These are phyloP conservation scores for Trichosurus vulpecula DNA, from an alignment of 2,797 vertebrate genomes.

Conservation along the genomic window DNA sequence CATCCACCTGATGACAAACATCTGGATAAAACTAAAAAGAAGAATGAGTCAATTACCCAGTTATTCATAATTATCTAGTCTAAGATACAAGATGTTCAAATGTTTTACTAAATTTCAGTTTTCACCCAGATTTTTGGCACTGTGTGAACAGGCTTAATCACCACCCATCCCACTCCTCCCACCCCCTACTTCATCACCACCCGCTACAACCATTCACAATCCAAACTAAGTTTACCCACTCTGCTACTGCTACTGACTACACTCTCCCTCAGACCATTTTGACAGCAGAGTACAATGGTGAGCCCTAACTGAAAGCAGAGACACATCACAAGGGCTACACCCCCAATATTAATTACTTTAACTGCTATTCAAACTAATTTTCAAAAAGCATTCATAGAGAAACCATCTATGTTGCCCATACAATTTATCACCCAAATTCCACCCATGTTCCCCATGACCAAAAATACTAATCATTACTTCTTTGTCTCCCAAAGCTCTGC, in stretches of 20 bases:
- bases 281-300: conserved; percentile 40
- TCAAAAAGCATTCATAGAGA: background rate
- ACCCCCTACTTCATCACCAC: background rate
- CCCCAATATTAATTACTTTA: background rate
- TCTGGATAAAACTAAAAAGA: conserved; percentile 32
- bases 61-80: conserved; percentile 3
- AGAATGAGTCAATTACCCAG: background rate
- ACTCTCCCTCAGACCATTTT: conserved; percentile 37
- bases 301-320: background rate
- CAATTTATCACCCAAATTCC: background rate
- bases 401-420: background rate
- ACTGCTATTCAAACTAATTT: background rate
- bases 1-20: conserved; percentile 8
- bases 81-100: conserved; percentile 9
- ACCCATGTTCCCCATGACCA: background rate
- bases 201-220: background rate
- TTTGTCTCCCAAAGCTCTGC: background rate
- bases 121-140: conserved; percentile 6
- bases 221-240: background rate
- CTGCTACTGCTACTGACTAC: background rate
- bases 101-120: conserved; percentile 42
- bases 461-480: background rate
- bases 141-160: background rate
- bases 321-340: background rate
- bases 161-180: conserved; percentile 25